Evolutionary conservation across 2,113 vertebrate species (phyloP).

Genomic region (Cavia aperea): DNA sequence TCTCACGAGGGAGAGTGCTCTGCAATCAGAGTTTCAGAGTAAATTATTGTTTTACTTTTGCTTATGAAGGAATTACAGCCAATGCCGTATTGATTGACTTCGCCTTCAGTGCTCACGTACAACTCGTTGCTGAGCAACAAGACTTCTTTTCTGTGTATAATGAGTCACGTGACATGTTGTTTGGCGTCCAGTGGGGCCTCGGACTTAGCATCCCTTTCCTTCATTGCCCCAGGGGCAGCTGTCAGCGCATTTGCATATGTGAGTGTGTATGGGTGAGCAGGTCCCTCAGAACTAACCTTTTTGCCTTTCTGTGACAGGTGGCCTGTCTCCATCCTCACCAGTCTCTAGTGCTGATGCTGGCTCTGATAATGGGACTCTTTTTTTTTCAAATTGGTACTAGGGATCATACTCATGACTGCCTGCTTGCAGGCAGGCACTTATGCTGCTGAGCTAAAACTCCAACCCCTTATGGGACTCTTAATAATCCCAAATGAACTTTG

Average conservation of each 20-base stretch:
- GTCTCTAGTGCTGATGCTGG: not conserved
- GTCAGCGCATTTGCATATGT: not conserved
- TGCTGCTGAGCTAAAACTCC: too few species aligned
- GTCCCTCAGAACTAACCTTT: not conserved
- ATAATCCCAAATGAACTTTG: not conserved
- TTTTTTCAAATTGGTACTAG: too few species aligned
- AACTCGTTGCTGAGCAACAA: slow-evolving; percentile 65
- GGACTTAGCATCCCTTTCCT: not conserved
- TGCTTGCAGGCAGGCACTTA: too few species aligned
- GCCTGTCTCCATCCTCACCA: not conserved
- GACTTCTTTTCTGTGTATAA: slow-evolving; percentile 46
- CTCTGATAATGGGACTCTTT: not conserved
- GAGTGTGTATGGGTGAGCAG: not conserved
- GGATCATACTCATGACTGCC: too few species aligned
- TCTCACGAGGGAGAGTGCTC: slow-evolving; percentile 46
- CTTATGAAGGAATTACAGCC: slow-evolving; percentile 60
- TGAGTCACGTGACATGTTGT: slow-evolving; percentile 39
- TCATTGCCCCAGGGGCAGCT: not conserved
- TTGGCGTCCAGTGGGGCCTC: not conserved
- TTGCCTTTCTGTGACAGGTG: not conserved
- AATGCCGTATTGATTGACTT: slow-evolving; percentile 54
- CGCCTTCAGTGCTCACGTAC: slow-evolving; percentile 18
- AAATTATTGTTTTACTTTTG: slow-evolving; percentile 69
- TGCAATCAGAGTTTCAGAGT: slow-evolving; percentile 56
- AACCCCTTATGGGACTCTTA: not conserved